phyloP scores from a whole-genome alignment of 1,140 invertebrate genomes.

The Gonatopus flavifemur region DNA sequence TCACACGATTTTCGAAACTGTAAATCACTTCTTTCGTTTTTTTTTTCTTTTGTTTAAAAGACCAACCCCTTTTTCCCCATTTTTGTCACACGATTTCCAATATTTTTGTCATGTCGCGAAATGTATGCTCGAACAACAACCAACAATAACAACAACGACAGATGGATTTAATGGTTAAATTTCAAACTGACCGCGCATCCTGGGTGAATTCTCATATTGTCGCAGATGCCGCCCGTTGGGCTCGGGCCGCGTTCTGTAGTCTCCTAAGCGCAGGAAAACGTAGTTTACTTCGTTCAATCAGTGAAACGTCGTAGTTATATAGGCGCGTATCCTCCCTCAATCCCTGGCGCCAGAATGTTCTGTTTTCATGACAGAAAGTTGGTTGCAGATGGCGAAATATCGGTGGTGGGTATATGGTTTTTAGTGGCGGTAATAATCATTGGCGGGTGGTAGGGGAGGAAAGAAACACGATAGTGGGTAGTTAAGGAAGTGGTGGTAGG shows the following conservation, averaged over 20 bases:
- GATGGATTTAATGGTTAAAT: no score
- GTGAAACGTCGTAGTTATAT: constrained; percentile 58
- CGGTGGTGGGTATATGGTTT: constrained; percentile 3
- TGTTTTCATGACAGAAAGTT: not conserved
- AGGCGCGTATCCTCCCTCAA: constrained; percentile 53
- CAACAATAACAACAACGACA: no score
- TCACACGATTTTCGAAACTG: no score
- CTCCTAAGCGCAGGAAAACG: constrained; percentile 52
- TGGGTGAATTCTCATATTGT: constrained; percentile 54
- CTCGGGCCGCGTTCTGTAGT: constrained; percentile 46
- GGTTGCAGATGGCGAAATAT: no score
- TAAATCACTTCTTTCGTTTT: no score
- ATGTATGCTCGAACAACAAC: no score
- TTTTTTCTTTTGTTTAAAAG: no score
- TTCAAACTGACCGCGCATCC: constrained; percentile 53
- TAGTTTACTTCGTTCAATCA: constrained; percentile 57
- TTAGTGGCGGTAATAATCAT: constrained; percentile 1
- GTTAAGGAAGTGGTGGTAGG: constrained; percentile 4
- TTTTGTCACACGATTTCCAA: no score
- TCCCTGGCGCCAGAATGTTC: not conserved
- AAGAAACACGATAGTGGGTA: not conserved
- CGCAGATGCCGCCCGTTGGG: constrained; percentile 47
- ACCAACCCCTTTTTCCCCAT: no score
- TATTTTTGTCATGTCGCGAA: no score
- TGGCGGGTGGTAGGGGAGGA: not conserved